Evolutionary conservation across 2,888 invertebrate genomes (phyloP).

Genomic region (Parasteatoda lunata): DNA sequence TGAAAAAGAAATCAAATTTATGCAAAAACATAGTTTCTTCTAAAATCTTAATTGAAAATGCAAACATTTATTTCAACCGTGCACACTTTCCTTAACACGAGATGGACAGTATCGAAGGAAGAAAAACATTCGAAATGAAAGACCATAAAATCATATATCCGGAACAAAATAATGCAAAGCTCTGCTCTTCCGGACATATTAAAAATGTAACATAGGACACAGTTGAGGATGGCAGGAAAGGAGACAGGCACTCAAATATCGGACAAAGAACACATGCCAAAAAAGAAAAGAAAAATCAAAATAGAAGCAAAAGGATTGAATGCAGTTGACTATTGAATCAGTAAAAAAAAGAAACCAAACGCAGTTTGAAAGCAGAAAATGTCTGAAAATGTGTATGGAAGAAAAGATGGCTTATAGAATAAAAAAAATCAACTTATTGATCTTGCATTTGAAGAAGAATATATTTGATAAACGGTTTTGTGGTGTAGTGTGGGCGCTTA

Average conservation of each 20-base stretch:
- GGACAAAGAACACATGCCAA: background rate
- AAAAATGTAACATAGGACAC: background rate
- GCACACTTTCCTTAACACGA: too few species aligned
- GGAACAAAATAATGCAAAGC: too few species aligned
- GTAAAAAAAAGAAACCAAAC: background rate
- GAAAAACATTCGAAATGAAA: too few species aligned
- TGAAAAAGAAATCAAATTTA: too few species aligned
- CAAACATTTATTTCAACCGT: too few species aligned
- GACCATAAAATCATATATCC: too few species aligned
- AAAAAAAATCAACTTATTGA: background rate
- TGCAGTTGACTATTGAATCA: background rate
- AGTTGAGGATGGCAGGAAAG: background rate
- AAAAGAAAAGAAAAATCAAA: background rate
- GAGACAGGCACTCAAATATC: background rate
- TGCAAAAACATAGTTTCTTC: too few species aligned
- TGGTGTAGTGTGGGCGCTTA: background rate
- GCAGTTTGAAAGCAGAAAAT: conserved; percentile 3
- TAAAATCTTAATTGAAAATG: too few species aligned
- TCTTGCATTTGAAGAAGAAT: background rate
- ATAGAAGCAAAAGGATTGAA: conserved; percentile 2
- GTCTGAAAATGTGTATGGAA: background rate
- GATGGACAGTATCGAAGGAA: too few species aligned
- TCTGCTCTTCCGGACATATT: background rate
- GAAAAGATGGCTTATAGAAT: background rate
- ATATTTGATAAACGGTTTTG: conserved; percentile 5